Base-by-base conservation (phyloP, 2,113 vertebrate genomes). In the Triplophysa tibetana region DNA sequence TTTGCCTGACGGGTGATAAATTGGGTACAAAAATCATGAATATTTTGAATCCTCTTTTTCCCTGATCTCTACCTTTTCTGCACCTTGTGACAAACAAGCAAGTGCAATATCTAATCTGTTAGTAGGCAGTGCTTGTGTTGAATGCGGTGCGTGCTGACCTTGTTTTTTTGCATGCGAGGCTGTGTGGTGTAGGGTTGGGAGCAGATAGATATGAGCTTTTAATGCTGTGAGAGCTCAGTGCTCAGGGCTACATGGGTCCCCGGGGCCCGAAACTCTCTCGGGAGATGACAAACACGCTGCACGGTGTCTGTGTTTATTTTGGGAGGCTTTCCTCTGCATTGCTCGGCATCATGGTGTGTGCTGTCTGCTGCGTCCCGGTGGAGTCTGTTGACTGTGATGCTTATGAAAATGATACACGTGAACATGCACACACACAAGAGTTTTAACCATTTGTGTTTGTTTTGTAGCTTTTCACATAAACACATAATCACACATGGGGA, bases 301-400 rank as follows among this genome's bases (percentile, higher is more conserved):
- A 29, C 54, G 58, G 43, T 78, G 68, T 68, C 52, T 38, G 70
- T 70, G 74, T 81, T 83, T 82, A 78, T 78, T 81, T 56, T 78
- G 50, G 17, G 7, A 45, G 19, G 4, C 68, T 72, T 74, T 79
- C 38, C 62, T 70, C 60, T 50, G 45, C 56, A 76, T 76, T 41
- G 29, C 33, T 48, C 21, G 12, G 33, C 60, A 61, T 54, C 23
- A 75, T 58, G 23, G 48, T 70, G 41, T 38, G 48, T 41, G 38
- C 21, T 19, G 24, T 58, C 48, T 41, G 38, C 41, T 19, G 45
- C 70, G 17, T 41, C 48, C 67, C n/a, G 1, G 66, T 24, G 60
- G 48, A 72, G 66, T 26, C 23, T 43, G 56, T 52, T 67, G 33
- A 45, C 29, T 45, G 33, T 12, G 52, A 61, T 21, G 9, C 64